Base-by-base conservation (phyloP, 2,888 invertebrate genomes). In the Disparrhopalites patrizii region DNA sequence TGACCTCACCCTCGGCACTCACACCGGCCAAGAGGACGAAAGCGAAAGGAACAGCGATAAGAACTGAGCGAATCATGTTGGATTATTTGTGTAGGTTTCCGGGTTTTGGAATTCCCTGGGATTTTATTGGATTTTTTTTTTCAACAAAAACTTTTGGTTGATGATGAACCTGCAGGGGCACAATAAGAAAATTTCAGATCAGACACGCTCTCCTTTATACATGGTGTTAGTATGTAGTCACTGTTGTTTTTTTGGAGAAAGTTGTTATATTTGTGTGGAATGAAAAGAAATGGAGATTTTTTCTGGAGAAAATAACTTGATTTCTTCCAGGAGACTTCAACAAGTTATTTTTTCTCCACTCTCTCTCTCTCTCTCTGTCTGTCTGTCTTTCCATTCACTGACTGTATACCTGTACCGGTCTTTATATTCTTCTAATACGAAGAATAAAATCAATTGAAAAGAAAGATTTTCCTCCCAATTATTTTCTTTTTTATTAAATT, bases 11-110 rank as follows among this genome's bases (percentile, higher is more conserved):
- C 38, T 75, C 75, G 18, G 75, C 75, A 36, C 68, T 66, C 8
- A 71, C 74, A 58, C 73, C 74, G 69, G 74, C 75, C 68, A 75
- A 68, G 36, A 75, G 71, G 69, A 75, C 71, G 66, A 74, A 70
- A 65, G 75, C 74, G 63, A 75, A 69, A 66, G 75, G 73, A 69
- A 75, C 62, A 62, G 72, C 72, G 66, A 75, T 69, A 66, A 70
- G 65, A 65, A 71, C 69, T 72, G 70, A 68, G 63, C 74, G 75
- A 58, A 75, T 67, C 75, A 75, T 75, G 15, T 69, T 73, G 67
- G 55, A 7, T 57, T 47, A 28, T n/a, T 38, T 57, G 36, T 57
- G 31, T 55, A 25, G 36, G 13, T 57, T 57, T 57, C 23, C 38
- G 5, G 20, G 40, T 43, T 38, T 56, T 54, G 50, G 27, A 15